Evolutionary conservation across 2,888 invertebrate species (phyloP).

Genomic region (Nysson spinosus): DNA sequence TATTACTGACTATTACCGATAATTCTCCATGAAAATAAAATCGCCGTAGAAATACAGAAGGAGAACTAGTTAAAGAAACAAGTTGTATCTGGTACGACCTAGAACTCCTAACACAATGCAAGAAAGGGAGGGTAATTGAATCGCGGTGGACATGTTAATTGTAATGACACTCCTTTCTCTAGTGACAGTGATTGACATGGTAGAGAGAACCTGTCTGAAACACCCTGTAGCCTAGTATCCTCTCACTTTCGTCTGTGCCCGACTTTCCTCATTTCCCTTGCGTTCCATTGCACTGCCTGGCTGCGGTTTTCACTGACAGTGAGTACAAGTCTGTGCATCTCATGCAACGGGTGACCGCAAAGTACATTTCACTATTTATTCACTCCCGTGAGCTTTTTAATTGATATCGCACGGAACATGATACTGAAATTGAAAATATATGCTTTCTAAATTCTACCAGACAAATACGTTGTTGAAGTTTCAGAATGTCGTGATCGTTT

Average conservation of each 20-base stretch:
- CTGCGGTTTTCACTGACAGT: slow-evolving; percentile 61
- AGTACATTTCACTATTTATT: background rate
- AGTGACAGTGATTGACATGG: slow-evolving; percentile 8
- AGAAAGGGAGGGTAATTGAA: too few relatives aligned
- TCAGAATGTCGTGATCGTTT: too few relatives aligned
- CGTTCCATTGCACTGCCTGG: slow-evolving; percentile 51
- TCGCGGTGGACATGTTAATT: slow-evolving; percentile 8
- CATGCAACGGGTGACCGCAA: slow-evolving; percentile 36
- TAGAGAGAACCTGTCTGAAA: slow-evolving; percentile 33
- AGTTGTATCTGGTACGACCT: too few relatives aligned
- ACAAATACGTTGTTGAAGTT: too few relatives aligned
- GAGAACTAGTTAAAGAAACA: too few relatives aligned
- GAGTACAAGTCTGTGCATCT: slow-evolving; percentile 47
- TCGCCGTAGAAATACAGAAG: too few relatives aligned
- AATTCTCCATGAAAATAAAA: too few relatives aligned
- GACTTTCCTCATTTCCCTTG: slow-evolving; percentile 69
- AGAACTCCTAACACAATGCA: too few relatives aligned
- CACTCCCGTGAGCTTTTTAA: background rate
- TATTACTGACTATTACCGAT: too few relatives aligned
- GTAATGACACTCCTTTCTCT: slow-evolving; percentile 38
- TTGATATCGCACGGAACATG: background rate
- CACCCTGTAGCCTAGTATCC: slow-evolving; percentile 56
- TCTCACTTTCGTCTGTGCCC: slow-evolving; percentile 69
- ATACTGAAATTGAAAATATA: background rate
- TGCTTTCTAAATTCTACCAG: too few relatives aligned